A percentile compares a stretch with the other conserved stretches of the same genome.
Conservation (phyloP, 2,113 vertebrate species). For the Centropus unirufus region DNA sequence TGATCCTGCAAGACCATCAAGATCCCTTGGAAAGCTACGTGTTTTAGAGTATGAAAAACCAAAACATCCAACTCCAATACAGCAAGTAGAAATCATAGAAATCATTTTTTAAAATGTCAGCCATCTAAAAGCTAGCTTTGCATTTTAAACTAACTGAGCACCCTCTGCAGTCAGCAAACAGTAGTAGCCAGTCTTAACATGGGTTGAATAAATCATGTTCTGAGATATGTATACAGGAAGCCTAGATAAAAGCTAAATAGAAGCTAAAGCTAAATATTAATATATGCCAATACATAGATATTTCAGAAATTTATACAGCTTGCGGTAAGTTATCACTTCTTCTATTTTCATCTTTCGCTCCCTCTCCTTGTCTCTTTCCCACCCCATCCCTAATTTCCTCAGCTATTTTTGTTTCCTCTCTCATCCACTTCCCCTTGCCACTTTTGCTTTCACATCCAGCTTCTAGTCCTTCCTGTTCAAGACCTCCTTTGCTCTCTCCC, state of each 20-base stretch:
- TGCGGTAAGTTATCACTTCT: not conserved
- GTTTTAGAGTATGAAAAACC: not conserved
- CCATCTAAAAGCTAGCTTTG: not conserved
- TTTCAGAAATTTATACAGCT: not conserved
- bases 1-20: not conserved
- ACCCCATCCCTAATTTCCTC: not conserved
- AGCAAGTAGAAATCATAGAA: not conserved
- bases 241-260: not conserved
- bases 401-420: not conserved
- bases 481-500: not conserved
- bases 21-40: not conserved
- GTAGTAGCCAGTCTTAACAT: not conserved
- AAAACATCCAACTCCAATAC: not conserved
- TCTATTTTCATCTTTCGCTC: not conserved
- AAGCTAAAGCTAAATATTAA: not conserved
- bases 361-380: not conserved
- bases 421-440: not conserved
- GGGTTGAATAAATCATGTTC: not conserved
- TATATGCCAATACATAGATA: not conserved
- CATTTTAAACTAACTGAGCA: not conserved
- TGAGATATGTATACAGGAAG: not conserved
- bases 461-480: not conserved
- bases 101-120: not conserved
- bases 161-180: not conserved
- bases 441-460: not conserved